These are phyloP conservation scores for Pocota personata DNA, from an alignment of 2,888 invertebrate species.

Conservation along the genomic window DNA sequence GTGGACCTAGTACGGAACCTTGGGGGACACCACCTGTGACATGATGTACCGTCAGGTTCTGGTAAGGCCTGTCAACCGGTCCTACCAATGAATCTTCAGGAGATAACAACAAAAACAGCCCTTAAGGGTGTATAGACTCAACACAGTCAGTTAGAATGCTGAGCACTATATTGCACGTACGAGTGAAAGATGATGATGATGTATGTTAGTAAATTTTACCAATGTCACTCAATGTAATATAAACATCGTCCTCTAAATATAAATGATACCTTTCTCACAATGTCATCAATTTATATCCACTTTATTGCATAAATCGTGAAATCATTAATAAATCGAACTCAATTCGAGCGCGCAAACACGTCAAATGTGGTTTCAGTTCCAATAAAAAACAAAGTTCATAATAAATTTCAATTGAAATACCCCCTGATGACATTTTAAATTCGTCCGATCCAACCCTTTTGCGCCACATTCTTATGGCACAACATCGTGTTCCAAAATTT, in stretches of 20 bases:
- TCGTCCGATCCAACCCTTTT: constrained; percentile 27
- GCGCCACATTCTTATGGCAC: not conserved
- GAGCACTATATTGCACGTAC: no score
- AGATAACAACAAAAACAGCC: no score
- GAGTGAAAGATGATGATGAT: no score
- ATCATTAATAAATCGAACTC: constrained; percentile 26
- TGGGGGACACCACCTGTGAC: no score
- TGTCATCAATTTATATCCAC: constrained; percentile 10
- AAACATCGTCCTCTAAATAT: not conserved
- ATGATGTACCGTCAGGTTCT: no score
- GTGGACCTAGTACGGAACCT: no score
- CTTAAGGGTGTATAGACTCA: no score
- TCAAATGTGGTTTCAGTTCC: constrained; percentile 23
- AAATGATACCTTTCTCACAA: not conserved
- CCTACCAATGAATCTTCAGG: no score
- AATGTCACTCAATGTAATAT: no score
- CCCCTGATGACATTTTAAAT: constrained; percentile 58
- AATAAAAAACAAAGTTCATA: constrained; percentile 12
- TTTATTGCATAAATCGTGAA: constrained; percentile 13
- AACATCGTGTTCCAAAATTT: constrained; percentile 12
- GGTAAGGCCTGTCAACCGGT: no score
- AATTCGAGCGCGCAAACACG: constrained; percentile 22
- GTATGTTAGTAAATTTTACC: no score
- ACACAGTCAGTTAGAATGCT: no score
- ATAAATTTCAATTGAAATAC: constrained; percentile 69